Percentiles rank a stretch among this genome's conserved stretches.
phyloP scores from a whole-genome alignment of 1,140 invertebrate genomes.

The Drosophila sproati region DNA sequence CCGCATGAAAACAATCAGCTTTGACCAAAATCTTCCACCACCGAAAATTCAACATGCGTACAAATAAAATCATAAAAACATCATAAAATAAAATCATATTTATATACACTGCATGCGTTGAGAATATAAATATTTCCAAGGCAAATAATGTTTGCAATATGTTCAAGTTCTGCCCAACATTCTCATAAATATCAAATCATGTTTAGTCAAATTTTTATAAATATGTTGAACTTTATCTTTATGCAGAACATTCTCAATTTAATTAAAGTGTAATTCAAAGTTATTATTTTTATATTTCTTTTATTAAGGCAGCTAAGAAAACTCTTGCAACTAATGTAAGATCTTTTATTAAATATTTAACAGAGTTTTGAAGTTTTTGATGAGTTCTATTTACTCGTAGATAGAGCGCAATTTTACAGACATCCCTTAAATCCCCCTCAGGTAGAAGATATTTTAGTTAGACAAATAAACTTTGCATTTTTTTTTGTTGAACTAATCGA shows the following conservation, averaged over 20 bases:
- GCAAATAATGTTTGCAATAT: background rate
- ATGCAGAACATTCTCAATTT: too few species aligned
- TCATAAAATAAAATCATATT: background rate
- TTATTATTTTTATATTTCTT: background rate
- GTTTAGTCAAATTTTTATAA: background rate
- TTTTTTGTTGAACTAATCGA: background rate
- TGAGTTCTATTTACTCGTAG: background rate
- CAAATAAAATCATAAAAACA: slow-evolving; percentile 6
- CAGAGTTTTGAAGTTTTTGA: background rate
- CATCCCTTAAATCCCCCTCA: too few species aligned
- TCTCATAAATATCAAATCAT: background rate
- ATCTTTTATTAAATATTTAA: background rate
- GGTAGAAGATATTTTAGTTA: too few species aligned
- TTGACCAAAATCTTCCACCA: background rate
- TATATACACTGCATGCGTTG: background rate
- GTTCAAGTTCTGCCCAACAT: background rate
- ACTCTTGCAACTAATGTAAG: too few species aligned
- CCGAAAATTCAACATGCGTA: background rate
- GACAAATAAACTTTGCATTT: too few species aligned
- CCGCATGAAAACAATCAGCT: background rate
- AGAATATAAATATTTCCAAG: background rate
- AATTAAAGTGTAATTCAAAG: background rate
- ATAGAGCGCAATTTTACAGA: background rate
- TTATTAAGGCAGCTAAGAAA: background rate
- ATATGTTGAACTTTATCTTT: too few species aligned